phyloP scores from a whole-genome alignment of 2,888 invertebrate species.

The Homarus gammarus region DNA sequence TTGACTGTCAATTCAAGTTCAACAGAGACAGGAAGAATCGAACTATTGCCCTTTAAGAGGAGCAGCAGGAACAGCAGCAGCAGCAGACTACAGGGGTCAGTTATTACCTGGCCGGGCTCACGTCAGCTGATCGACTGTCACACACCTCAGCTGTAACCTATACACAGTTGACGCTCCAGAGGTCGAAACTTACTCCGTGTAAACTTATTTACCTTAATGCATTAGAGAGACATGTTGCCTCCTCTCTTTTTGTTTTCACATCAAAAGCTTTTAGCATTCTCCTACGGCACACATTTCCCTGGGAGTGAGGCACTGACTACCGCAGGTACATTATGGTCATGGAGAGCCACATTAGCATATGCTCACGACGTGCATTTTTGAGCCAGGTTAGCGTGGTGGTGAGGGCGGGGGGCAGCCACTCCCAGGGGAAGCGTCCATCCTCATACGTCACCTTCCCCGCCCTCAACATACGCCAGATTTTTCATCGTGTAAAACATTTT shows the following conservation, averaged over 20 bases:
- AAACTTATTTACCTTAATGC: no score
- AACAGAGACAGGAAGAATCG: no score
- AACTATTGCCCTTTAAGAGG: no score
- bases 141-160: no score
- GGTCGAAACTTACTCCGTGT: no score
- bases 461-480: slow-evolving; percentile 38
- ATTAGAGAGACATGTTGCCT: no score
- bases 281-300: neutral
- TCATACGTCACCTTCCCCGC: neutral
- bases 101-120: no score
- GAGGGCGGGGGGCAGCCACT: neutral
- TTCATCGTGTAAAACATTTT: slow-evolving; percentile 30
- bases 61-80: no score
- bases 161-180: no score
- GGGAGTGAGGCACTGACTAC: neutral
- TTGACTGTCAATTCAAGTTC: no score
- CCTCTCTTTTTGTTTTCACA: neutral
- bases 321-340: neutral
- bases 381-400: neutral
- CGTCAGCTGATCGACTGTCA: no score
- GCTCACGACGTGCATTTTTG: neutral
- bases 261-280: neutral
- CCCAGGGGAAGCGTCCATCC: neutral
- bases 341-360: slow-evolving; percentile 3
- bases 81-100: no score